Conservation (phyloP, 1,140 invertebrate genomes). For the Hycleus cichorii region DNA sequence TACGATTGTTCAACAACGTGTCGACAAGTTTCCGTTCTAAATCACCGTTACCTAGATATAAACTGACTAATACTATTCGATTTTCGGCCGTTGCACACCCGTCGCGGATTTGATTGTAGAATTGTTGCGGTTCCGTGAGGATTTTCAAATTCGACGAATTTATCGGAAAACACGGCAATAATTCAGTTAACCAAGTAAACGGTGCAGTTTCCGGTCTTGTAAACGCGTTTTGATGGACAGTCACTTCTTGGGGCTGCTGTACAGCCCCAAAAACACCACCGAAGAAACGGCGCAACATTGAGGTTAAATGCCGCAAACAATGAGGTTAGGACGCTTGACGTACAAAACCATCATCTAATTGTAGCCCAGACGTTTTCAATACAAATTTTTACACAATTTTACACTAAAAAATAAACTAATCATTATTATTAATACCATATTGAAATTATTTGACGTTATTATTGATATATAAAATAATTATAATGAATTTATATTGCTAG, state of each 20-base stretch:
- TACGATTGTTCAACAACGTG: slow-evolving; percentile 51
- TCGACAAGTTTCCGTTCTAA: slow-evolving; percentile 74
- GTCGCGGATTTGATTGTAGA: slow-evolving; percentile 67
- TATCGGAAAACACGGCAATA: slow-evolving; percentile 64
- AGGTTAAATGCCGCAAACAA: neutral
- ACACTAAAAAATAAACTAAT: too few relatives aligned
- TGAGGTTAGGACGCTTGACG: neutral
- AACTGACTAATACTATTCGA: slow-evolving; percentile 81
- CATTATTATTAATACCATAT: too few relatives aligned
- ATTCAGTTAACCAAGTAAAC: slow-evolving; percentile 56
- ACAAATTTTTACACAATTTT: too few relatives aligned
- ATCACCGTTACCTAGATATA: slow-evolving; percentile 88
- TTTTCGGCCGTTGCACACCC: slow-evolving; percentile 61
- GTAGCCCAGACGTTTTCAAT: too few relatives aligned
- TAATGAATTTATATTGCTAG: too few relatives aligned
- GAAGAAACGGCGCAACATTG: slow-evolving; percentile 35
- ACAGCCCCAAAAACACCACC: slow-evolving; percentile 31
- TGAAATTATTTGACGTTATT: too few relatives aligned
- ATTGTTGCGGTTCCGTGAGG: slow-evolving; percentile 64
- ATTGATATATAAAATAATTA: too few relatives aligned
- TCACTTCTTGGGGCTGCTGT: slow-evolving; percentile 15
- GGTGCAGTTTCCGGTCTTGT: slow-evolving; percentile 32
- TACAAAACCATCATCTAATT: too few relatives aligned
- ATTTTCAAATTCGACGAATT: slow-evolving; percentile 62
- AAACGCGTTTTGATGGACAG: slow-evolving; percentile 30